These are phyloP conservation scores for Triplophysa dalaica DNA, from an alignment of 2,113 vertebrate genomes.

Conservation along the genomic window DNA sequence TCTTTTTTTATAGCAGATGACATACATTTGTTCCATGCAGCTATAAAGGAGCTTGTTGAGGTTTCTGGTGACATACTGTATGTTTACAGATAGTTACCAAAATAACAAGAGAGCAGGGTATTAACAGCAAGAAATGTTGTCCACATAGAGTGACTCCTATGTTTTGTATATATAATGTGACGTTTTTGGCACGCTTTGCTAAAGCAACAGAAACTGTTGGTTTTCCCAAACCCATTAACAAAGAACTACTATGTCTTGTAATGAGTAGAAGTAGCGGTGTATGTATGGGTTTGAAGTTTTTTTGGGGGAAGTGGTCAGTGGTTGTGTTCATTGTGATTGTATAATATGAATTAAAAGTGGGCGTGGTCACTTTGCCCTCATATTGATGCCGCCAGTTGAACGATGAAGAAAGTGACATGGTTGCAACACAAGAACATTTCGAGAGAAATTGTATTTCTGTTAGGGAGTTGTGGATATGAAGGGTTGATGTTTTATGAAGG, in stretches of 20 bases:
- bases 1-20: not conserved
- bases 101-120: no score
- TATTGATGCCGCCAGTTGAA: not conserved
- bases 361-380: not conserved
- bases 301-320: slow-evolving; percentile 15
- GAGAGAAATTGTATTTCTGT: no score
- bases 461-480: no score
- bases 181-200: slow-evolving; percentile 11
- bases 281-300: slow-evolving; percentile 18
- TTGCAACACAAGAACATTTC: no score
- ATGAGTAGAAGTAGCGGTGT: slow-evolving; percentile 9
- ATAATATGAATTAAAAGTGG: slow-evolving; percentile 1
- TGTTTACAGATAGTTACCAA: not conserved
- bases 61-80: not conserved
- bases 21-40: not conserved
- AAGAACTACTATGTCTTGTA: slow-evolving; percentile 21
- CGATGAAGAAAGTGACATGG: no score
- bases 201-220: slow-evolving; percentile 17
- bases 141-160: not conserved
- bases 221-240: slow-evolving; percentile 19
- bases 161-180: slow-evolving; percentile 14
- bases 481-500: no score
- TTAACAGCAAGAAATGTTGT: not conserved
- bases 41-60: not conserved
- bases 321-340: slow-evolving; percentile 14